Percentiles rank a stretch among this genome's conserved stretches.
Evolutionary conservation across 2,888 invertebrate genomes (phyloP).

Genomic region (Cremastinae sp.): DNA sequence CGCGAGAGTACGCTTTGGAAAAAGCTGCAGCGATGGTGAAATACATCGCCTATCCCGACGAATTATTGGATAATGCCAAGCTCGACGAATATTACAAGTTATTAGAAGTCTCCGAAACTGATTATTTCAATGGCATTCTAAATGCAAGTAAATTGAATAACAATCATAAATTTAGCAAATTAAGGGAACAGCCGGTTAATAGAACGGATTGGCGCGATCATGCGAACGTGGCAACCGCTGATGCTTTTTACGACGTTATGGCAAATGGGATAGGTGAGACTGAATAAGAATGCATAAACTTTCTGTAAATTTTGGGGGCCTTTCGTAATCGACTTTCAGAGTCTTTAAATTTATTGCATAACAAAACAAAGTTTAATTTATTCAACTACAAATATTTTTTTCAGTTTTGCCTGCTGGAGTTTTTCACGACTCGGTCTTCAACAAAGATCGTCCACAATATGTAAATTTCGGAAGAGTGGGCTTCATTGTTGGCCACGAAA

Average conservation of each 20-base stretch:
- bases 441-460: conserved; percentile 92
- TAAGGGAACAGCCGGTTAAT: conserved; percentile 81
- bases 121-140: conserved; percentile 81
- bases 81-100: conserved; percentile 88
- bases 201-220: conserved; percentile 82
- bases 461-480: conserved; percentile 96
- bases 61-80: conserved; percentile 90
- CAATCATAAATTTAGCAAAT: conserved; percentile 81
- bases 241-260: too few species aligned
- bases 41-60: conserved; percentile 96
- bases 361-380: conserved; percentile 82
- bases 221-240: too few species aligned
- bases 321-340: too few species aligned
- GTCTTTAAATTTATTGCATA: too few species aligned
- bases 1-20: conserved; percentile 87
- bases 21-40: conserved; percentile 92
- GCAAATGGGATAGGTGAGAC: too few species aligned
- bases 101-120: conserved; percentile 78
- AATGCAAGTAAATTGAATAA: conserved; percentile 81
- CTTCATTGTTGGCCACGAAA: conserved; percentile 95
- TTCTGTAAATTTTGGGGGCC: too few species aligned
- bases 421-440: conserved; percentile 83
- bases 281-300: too few species aligned
- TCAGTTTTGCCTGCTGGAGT: conserved; percentile 72
- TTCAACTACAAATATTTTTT: conserved; percentile 82